Evolutionary conservation across 2,113 vertebrate species (phyloP).

Genomic region (Calonectris borealis): DNA sequence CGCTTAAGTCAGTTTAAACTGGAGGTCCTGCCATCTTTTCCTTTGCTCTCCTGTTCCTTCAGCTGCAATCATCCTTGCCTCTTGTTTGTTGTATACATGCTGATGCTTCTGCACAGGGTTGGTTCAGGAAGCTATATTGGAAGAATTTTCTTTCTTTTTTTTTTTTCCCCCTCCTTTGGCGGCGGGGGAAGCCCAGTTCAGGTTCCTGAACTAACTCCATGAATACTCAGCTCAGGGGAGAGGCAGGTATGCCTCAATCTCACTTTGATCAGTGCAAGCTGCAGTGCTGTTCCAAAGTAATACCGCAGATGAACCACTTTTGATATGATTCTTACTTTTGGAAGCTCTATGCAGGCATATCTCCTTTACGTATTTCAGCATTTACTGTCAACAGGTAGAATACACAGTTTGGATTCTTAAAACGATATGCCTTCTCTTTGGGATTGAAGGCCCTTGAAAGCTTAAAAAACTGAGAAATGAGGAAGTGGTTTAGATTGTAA

Average conservation of each 20-base stretch:
- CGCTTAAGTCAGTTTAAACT: too few relatives aligned
- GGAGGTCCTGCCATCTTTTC: neutral
- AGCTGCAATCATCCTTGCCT: neutral
- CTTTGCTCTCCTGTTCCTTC: neutral
- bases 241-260: neutral
- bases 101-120: neutral
- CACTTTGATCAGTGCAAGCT: rapidly evolving
- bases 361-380: rapidly evolving
- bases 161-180: neutral
- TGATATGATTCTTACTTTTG: too few relatives aligned
- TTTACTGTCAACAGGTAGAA: neutral
- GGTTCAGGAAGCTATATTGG: neutral
- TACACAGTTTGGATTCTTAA: neutral
- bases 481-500: neutral
- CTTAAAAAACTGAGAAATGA: neutral
- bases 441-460: neutral
- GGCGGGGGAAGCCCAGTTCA: rapidly evolving
- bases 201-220: neutral
- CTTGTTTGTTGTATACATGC: rapidly evolving
- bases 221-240: rapidly evolving
- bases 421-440: neutral
- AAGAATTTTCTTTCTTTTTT: too few relatives aligned
- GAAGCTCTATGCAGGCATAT: neutral
- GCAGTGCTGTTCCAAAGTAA: neutral
- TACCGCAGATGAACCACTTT: rapidly evolving